A percentile compares a stretch with the other conserved stretches of the same genome.
Evolutionary conservation across 2,797 vertebrate species (phyloP).

Genomic region (Momotus momota): DNA sequence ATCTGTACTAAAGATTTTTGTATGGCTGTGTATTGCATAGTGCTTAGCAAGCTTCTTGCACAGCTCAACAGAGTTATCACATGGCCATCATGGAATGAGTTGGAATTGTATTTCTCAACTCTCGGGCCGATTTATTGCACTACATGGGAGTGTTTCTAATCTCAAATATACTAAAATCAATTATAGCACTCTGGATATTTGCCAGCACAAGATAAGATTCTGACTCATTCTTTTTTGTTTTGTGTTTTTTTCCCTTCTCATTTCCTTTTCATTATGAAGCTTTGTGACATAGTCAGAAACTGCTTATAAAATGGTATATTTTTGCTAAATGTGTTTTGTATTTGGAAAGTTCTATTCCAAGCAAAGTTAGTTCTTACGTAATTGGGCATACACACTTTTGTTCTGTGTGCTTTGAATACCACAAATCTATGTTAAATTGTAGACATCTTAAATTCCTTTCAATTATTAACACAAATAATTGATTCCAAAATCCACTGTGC

Average conservation of each 20-base stretch:
- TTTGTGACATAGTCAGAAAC: neutral
- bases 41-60: neutral
- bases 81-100: neutral
- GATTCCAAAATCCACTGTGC: neutral
- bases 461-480: neutral
- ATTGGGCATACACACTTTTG: neutral
- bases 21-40: neutral
- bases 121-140: neutral
- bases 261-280: neutral
- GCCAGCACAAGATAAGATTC: neutral
- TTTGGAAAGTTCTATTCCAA: neutral
- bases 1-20: neutral
- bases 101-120: conserved; percentile 6
- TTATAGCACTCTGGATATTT: neutral
- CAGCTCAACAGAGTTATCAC: neutral
- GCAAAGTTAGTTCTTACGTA: neutral
- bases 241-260: neutral
- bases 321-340: neutral
- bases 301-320: neutral
- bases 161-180: neutral
- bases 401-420: neutral
- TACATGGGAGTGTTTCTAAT: neutral
- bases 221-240: neutral
- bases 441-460: neutral
- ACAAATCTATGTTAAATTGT: neutral